These are phyloP conservation scores for Dendropsophus ebraccatus DNA, from an alignment of 2,113 vertebrate species.

Conservation along the genomic window DNA sequence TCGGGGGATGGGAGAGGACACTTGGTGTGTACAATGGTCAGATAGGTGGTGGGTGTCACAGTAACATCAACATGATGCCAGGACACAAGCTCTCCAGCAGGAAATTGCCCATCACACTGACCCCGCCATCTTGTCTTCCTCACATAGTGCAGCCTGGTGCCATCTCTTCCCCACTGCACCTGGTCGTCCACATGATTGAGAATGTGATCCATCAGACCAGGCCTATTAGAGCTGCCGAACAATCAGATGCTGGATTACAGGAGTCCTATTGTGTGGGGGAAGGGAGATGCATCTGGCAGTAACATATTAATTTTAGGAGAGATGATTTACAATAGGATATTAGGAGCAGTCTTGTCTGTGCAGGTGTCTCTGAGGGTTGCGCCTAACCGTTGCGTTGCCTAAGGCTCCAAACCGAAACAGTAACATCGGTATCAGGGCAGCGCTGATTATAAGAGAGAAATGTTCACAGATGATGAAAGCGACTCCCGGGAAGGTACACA, in stretches of 20 bases:
- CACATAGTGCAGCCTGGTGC: no score
- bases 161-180: no score
- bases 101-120: no score
- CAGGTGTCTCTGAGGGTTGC: constrained; percentile 1
- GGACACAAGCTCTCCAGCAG: no score
- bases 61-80: no score
- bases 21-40: no score
- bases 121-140: no score
- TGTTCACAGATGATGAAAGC: neutral
- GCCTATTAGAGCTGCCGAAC: no score
- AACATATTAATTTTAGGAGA: neutral
- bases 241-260: neutral
- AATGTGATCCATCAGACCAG: no score
- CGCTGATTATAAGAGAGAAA: neutral
- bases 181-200: no score
- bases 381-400: neutral
- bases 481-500: neutral
- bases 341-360: neutral
- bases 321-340: neutral
- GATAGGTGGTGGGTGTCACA: no score
- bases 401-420: neutral
- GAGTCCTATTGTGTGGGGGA: neutral
- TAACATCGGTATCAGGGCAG: neutral
- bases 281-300: neutral
- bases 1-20: no score